These are phyloP conservation scores for Eciton burchellii DNA, from an alignment of 1,140 invertebrate species.

Conservation along the genomic window DNA sequence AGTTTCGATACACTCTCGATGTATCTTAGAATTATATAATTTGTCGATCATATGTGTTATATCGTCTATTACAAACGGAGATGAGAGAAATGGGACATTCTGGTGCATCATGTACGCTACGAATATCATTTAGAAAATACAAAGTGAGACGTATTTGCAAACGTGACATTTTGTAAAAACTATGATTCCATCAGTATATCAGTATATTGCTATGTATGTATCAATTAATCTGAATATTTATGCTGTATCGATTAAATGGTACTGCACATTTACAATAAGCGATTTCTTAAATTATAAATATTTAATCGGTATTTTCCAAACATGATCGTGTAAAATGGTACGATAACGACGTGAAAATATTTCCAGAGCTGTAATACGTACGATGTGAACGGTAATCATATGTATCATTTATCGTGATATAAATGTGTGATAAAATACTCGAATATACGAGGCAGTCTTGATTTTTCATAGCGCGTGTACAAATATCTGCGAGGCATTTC, in stretches of 20 bases:
- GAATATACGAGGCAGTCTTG: not conserved
- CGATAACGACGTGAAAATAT: constrained; percentile 15
- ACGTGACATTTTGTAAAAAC: constrained; percentile 8
- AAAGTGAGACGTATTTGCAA: not conserved
- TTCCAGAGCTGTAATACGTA: not conserved
- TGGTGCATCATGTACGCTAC: not conserved
- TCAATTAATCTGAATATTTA: constrained; percentile 10
- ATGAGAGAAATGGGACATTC: not conserved
- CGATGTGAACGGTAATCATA: not conserved
- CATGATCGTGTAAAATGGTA: constrained; percentile 17
- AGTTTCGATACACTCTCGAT: constrained; percentile 2
- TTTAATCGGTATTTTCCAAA: constrained; percentile 30
- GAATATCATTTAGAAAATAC: constrained; percentile 4
- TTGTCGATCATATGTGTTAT: not conserved
- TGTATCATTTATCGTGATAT: constrained; percentile 6
- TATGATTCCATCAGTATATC: constrained; percentile 8
- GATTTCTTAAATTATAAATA: constrained; percentile 44
- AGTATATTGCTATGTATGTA: constrained; percentile 11
- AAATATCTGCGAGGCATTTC: not conserved
- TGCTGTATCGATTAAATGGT: constrained; percentile 4
- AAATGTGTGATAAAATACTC: constrained; percentile 26
- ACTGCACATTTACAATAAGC: not conserved
- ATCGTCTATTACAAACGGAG: not conserved
- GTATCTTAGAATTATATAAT: constrained; percentile 7
- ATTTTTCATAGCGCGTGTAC: not conserved